Base-by-base conservation (phyloP, 2,888 invertebrate species). In the Chrysotoxum bicinctum region DNA sequence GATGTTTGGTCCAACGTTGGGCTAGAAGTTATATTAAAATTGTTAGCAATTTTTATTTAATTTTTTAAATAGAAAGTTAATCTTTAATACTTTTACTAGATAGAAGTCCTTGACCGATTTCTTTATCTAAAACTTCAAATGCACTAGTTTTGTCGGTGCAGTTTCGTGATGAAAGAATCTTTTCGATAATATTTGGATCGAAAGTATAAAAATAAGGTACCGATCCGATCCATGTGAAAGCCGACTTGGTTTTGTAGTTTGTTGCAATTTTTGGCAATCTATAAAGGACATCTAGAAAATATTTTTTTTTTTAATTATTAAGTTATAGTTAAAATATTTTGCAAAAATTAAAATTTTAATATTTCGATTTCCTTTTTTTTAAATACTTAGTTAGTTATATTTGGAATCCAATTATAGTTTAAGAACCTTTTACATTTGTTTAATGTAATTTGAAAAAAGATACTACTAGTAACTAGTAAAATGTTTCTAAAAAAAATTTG, bases 1-100 rank as follows among this genome's bases (percentile, higher is more conserved):
- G 87, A 68, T 88, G 87, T 19, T 86, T 87, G n/a, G 79, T 87
- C 89, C 89, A 89, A 58, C 85, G 45, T 30, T 70, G 66, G 12
- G 84, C 84, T 85, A 21, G 2, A 48, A 81, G 5, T 64, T 14
- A 19, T 7, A 14, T 23, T 19, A 5, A 2, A 9, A 3, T 12
- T 23, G n/a, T 30, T 3, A 9, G 9, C 0, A 64, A 64, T 12
- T 21, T 48, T 6, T 21, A 1, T n/a, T n/a, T 30, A 32, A 35
- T 16, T 12, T 12, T 12, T 14, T 32, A 23, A 14, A n/a, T 23
- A 8, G 7, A n/a, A 16, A 4, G 14, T 9, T 10, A 23, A 4
- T 10, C 1, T 16, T 0, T 8, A 66, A 56, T 56, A 85, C 85
- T 85, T 77, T 77, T 81, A 26, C 81, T 81, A 5, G 85, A 85